A percentile compares a stretch with the other conserved stretches of the same genome.
Conservation (phyloP, 2,113 vertebrate species). For the Tragelaphus buxtoni region DNA sequence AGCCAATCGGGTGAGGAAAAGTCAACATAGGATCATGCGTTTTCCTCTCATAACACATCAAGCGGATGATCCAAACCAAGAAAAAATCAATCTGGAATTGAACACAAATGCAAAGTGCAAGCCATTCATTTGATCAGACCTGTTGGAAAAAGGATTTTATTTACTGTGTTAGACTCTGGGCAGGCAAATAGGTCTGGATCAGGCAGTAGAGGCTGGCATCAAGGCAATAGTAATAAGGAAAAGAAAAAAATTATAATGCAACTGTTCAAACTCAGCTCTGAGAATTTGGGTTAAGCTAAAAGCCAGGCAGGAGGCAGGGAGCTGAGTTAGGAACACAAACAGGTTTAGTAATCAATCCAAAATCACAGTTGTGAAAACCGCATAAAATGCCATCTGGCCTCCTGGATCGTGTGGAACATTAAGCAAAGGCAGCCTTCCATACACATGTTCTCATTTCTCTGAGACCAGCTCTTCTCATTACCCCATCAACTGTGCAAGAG, state of each 20-base stretch:
- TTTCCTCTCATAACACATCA: neutral
- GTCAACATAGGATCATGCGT: neutral
- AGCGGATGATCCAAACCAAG: neutral
- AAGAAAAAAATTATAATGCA: neutral
- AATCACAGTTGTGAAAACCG: conserved; percentile 63
- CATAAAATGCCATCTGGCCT: conserved; percentile 70
- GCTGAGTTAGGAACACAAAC: conserved; percentile 41
- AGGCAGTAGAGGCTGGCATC: neutral
- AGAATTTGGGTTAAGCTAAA: neutral
- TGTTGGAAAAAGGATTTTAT: neutral
- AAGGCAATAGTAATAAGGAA: neutral
- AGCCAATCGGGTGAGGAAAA: neutral
- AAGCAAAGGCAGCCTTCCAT: conserved; percentile 56
- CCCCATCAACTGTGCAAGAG: conserved; percentile 33
- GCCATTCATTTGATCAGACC: neutral
- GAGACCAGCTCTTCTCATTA: conserved; percentile 31
- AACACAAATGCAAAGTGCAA: neutral
- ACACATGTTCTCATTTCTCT: conserved; percentile 51
- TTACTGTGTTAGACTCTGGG: neutral
- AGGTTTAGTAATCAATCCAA: conserved; percentile 45
- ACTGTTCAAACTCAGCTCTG: neutral
- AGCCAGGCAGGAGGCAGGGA: conserved; percentile 40
- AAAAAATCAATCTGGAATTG: neutral
- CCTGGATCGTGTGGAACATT: conserved; percentile 28
- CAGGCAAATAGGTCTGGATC: neutral